Conservation (phyloP, 2,888 invertebrate genomes). For the Drosophila picticornis region DNA sequence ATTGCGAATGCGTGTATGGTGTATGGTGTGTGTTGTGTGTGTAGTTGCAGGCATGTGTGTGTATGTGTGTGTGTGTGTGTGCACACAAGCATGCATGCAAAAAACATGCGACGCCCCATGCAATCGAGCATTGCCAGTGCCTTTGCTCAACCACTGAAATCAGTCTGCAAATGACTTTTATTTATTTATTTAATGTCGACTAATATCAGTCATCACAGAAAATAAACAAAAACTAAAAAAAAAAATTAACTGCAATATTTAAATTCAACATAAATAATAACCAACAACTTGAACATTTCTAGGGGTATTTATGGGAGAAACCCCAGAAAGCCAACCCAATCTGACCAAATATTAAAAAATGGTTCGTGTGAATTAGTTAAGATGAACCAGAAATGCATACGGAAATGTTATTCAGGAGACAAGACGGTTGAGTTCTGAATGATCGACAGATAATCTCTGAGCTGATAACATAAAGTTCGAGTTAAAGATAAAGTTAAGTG, state of each 20-base stretch:
- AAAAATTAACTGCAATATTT: background rate
- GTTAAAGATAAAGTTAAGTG: background rate
- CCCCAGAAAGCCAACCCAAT: no score
- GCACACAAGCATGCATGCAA: slow-evolving; percentile 25
- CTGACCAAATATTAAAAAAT: background rate
- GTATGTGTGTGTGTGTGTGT: slow-evolving; percentile 7
- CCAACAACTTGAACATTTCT: background rate
- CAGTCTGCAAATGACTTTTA: background rate
- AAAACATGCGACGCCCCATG: slow-evolving; percentile 52
- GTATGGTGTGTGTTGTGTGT: slow-evolving; percentile 8
- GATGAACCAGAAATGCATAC: background rate
- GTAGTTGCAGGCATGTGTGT: background rate
- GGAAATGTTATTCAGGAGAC: background rate
- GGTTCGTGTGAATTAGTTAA: background rate
- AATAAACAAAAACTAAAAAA: background rate
- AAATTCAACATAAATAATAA: background rate
- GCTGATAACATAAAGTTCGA: background rate
- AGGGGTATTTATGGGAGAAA: background rate
- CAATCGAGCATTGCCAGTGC: slow-evolving; percentile 27
- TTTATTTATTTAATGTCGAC: background rate
- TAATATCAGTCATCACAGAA: background rate
- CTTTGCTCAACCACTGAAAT: slow-evolving; percentile 21
- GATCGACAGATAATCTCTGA: background rate
- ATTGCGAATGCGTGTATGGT: slow-evolving; percentile 56
- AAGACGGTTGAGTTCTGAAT: background rate